phyloP scores from a whole-genome alignment of 2,113 vertebrate species.

The Sigmodon hispidus region DNA sequence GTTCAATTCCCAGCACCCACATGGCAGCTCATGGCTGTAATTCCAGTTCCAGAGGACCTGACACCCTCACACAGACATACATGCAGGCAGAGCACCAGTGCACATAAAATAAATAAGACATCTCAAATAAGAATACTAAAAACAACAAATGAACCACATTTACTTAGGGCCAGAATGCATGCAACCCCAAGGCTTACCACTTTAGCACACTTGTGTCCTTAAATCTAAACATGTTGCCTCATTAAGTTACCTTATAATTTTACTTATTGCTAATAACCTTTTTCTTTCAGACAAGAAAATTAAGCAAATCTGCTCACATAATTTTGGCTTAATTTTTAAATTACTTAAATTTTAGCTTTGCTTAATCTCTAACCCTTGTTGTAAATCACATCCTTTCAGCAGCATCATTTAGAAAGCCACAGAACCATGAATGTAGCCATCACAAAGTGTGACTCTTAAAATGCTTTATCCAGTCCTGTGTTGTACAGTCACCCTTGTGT shows the following conservation, averaged over 20 bases:
- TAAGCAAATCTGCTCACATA: neutral
- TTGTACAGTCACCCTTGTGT: too few relatives aligned
- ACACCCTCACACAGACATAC: too few relatives aligned
- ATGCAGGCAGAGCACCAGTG: too few relatives aligned
- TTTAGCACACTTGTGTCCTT: neutral
- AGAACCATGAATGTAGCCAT: neutral
- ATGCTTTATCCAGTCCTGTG: neutral
- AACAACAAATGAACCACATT: neutral
- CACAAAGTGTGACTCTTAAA: neutral
- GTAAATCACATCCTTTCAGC: neutral
- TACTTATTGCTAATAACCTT: neutral
- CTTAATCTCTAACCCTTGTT: neutral
- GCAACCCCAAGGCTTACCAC: neutral
- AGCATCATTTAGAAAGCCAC: neutral
- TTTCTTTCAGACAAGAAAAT: neutral
- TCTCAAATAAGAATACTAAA: neutral
- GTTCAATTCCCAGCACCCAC: too few relatives aligned
- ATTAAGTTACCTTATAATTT: neutral
- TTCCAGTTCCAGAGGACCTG: too few relatives aligned
- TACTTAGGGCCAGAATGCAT: neutral
- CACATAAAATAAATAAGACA: too few relatives aligned
- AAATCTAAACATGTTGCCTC: neutral
- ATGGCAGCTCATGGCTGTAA: too few relatives aligned
- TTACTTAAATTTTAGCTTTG: neutral
- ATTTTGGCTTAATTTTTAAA: neutral